phyloP scores from a whole-genome alignment of 1,140 invertebrate genomes.

The Calephelis virginiensis region DNA sequence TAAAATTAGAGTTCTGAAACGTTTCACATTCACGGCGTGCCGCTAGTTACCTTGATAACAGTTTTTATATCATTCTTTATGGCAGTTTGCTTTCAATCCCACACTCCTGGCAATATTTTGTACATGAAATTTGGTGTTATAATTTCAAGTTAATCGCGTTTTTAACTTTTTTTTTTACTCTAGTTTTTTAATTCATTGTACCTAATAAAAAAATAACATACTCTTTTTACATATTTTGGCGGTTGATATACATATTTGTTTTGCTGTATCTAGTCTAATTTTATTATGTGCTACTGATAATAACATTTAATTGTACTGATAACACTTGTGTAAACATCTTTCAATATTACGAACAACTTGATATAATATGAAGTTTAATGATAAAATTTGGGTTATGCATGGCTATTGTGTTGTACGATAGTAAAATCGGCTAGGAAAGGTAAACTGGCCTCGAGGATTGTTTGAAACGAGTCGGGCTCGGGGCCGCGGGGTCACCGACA shows the following conservation, averaged over 20 bases:
- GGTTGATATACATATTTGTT: neutral
- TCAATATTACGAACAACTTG: neutral
- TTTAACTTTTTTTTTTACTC: too few species aligned
- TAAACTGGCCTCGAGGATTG: conserved; percentile 45
- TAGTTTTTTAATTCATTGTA: too few species aligned
- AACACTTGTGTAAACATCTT: conserved; percentile 1
- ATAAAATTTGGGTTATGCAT: conserved; percentile 18
- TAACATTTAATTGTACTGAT: conserved; percentile 5
- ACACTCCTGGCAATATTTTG: neutral
- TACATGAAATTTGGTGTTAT: too few species aligned
- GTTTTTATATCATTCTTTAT: conserved; percentile 21
- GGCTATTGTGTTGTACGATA: conserved; percentile 23
- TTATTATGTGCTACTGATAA: conserved; percentile 1
- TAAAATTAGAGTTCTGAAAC: conserved; percentile 35
- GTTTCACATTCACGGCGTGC: conserved; percentile 28
- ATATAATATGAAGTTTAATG: neutral
- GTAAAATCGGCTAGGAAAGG: conserved; percentile 22
- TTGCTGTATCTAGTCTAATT: conserved; percentile 4
- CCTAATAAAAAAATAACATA: neutral
- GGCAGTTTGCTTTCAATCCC: neutral
- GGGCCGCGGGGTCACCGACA: conserved; percentile 69
- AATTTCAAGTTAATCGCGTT: too few species aligned
- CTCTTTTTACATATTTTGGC: neutral
- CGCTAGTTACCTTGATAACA: conserved; percentile 30
- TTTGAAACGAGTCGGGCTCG: conserved; percentile 46